phyloP scores from a whole-genome alignment of 37 sponge, comb jelly and placozoan genomes.

The Chondrosia reniformis region DNA sequence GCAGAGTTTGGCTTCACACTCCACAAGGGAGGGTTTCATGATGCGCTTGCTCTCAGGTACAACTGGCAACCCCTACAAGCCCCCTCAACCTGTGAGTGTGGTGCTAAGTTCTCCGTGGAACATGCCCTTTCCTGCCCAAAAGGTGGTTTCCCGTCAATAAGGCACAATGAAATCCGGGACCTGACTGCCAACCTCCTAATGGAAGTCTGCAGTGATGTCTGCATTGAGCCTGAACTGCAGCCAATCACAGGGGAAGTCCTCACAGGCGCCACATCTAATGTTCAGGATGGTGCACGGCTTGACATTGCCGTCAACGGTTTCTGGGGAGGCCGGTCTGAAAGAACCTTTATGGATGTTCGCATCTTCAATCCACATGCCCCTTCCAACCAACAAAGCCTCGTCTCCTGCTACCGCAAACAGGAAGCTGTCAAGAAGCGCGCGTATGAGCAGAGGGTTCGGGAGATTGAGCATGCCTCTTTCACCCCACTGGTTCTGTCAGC shows the following conservation, averaged over 20 bases:
- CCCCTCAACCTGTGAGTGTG: conserved; percentile 16
- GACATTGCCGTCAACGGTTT: conserved; percentile 13
- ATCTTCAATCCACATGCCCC: conserved; percentile 17
- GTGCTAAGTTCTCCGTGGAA: conserved; percentile 22
- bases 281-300: conserved; percentile 22
- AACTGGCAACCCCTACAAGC: conserved; percentile 13
- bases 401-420: conserved; percentile 20
- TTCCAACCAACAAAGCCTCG: conserved; percentile 11
- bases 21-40: conserved; percentile 23
- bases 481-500: too few species aligned
- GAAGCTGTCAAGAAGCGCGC: conserved; percentile 10
- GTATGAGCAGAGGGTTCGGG: too few species aligned
- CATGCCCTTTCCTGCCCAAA: conserved; percentile 25
- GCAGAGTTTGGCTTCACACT: conserved; percentile 13
- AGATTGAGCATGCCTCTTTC: too few species aligned
- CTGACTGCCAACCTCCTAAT: conserved; percentile 14
- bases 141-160: conserved; percentile 12
- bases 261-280: conserved; percentile 18
- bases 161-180: conserved; percentile 8
- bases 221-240: conserved; percentile 18
- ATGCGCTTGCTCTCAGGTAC: background rate
- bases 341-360: background rate
- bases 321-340: conserved; percentile 10
- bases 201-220: conserved; percentile 7
- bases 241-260: conserved; percentile 3